Evolutionary conservation across 2,113 vertebrate genomes (phyloP).

Genomic region (Pelvicachromis taeniatus): DNA sequence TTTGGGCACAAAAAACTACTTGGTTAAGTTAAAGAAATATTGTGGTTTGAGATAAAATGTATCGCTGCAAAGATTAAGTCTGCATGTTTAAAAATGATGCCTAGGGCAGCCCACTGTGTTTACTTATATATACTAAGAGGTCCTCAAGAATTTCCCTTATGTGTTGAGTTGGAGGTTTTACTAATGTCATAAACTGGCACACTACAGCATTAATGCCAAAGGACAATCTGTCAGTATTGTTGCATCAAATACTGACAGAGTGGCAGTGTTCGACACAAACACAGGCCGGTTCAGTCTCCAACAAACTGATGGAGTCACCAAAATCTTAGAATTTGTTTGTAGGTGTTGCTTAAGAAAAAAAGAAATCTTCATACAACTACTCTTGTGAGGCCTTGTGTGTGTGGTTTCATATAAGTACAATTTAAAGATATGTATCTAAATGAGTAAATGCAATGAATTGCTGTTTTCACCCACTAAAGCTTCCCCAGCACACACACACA

Average conservation of each 20-base stretch:
- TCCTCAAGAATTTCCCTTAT: neutral
- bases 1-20: neutral
- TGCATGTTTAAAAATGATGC: neutral
- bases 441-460: conserved; percentile 12
- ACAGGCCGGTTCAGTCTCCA: neutral
- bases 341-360: neutral
- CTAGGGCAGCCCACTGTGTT: neutral
- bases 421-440: conserved; percentile 2
- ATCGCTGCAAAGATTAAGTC: neutral
- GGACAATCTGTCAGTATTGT: neutral
- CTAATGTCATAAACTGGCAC: neutral
- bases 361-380: neutral
- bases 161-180: neutral
- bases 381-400: neutral
- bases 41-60: neutral
- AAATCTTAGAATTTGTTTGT: neutral
- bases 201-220: neutral
- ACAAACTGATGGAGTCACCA: neutral
- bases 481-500: neutral
- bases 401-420: neutral
- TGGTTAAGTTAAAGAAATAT: neutral
- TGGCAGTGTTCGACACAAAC: neutral
- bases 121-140: neutral
- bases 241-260: neutral
- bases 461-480: conserved; percentile 27